A percentile compares a stretch with the other conserved stretches of the same genome.
Conservation (phyloP, 2,888 invertebrate genomes). For the Tanypteryx hageni region DNA sequence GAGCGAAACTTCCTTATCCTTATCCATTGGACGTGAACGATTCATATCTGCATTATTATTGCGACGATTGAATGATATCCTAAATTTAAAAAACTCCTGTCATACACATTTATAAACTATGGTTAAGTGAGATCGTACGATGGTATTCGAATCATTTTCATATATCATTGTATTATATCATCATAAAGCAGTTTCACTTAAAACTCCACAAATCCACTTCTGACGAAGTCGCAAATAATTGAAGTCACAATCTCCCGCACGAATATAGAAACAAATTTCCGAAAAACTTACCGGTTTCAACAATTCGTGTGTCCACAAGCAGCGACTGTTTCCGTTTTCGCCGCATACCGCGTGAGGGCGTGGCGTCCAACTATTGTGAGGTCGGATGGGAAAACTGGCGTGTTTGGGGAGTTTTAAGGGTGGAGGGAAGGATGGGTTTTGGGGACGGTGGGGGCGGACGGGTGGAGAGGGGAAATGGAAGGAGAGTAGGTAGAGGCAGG, state of each 20-base stretch:
- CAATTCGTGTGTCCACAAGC: neutral
- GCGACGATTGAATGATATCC: too few species aligned
- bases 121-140: too few species aligned
- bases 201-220: too few species aligned
- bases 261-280: neutral
- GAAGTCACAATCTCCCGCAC: neutral
- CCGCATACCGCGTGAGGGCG: neutral
- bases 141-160: too few species aligned
- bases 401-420: slow-evolving; percentile 24
- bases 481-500: neutral
- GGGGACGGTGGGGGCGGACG: neutral
- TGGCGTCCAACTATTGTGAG: slow-evolving; percentile 31
- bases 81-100: too few species aligned
- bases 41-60: too few species aligned
- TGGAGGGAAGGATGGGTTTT: neutral
- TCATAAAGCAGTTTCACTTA: too few species aligned
- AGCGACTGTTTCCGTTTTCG: neutral
- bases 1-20: too few species aligned
- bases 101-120: too few species aligned
- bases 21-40: too few species aligned
- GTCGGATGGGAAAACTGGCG: neutral
- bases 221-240: too few species aligned
- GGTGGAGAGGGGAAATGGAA: neutral
- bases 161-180: too few species aligned
- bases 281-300: neutral